phyloP scores from a whole-genome alignment of 2,113 vertebrate genomes.

The Antechinus stuartii region DNA sequence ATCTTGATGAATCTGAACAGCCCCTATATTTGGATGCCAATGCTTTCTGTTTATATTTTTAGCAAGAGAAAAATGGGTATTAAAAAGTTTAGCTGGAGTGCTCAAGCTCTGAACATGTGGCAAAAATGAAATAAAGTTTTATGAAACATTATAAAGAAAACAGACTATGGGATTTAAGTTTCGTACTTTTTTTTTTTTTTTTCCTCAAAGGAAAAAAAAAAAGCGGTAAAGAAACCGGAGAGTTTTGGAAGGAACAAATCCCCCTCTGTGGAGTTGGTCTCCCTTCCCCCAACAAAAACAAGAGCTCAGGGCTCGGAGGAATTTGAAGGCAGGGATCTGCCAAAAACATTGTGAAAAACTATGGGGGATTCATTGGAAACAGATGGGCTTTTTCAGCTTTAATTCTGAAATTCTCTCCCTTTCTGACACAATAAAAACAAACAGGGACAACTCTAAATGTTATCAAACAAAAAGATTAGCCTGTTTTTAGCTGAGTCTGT shows the following conservation, averaged over 20 bases:
- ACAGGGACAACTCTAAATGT: conserved; percentile 63
- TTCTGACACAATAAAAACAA: conserved; percentile 87
- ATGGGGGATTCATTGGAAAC: conserved; percentile 91
- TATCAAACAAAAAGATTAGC: conserved; percentile 49
- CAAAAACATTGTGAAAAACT: conserved; percentile 89
- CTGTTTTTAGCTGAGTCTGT: not conserved
- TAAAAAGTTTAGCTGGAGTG: conserved; percentile 41
- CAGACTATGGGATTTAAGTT: conserved; percentile 66
- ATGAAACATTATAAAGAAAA: conserved; percentile 73
- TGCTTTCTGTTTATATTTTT: conserved; percentile 75
- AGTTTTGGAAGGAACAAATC: conserved; percentile 89
- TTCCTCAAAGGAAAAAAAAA: conserved; percentile 14
- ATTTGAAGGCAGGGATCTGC: conserved; percentile 89
- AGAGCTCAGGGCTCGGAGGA: conserved; percentile 88
- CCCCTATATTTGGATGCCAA: not conserved
- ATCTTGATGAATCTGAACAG: not conserved
- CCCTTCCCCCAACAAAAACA: conserved; percentile 95
- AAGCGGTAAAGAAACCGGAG: conserved; percentile 85
- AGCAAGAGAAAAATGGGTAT: conserved; percentile 60
- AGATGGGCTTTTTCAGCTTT: conserved; percentile 88
- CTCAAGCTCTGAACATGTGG: conserved; percentile 73
- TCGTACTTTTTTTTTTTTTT: conserved; percentile 45
- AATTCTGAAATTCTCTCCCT: conserved; percentile 86
- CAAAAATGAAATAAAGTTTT: conserved; percentile 70
- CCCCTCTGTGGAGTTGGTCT: conserved; percentile 87